A percentile compares a stretch with the other conserved stretches of the same genome.
Evolutionary conservation across 2,888 invertebrate species (phyloP).

Genomic region (Agapostemon virescens): DNA sequence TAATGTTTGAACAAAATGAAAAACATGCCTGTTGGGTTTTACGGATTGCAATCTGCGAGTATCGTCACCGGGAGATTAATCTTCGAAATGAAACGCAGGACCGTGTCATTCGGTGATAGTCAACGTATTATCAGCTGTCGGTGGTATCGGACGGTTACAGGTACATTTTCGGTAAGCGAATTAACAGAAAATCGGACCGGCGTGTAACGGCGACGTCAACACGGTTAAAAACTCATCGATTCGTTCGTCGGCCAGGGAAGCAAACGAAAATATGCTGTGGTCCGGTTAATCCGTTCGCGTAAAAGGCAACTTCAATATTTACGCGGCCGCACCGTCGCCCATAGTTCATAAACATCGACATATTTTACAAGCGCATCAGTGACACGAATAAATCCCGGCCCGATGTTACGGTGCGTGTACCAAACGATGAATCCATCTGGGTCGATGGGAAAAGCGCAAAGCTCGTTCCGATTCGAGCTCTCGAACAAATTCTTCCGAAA

Average conservation of each 20-base stretch:
- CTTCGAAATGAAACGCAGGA: background rate
- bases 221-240: slow-evolving; percentile 16
- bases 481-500: slow-evolving; percentile 1
- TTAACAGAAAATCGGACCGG: slow-evolving; percentile 8
- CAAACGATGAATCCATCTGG: background rate
- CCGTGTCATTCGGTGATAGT: background rate
- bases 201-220: background rate
- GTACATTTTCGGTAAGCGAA: background rate
- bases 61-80: background rate
- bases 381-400: slow-evolving; percentile 3
- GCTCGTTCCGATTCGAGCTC: background rate
- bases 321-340: background rate
- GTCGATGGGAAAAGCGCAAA: background rate
- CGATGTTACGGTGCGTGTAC: background rate
- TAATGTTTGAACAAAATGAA: background rate
- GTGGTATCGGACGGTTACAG: background rate
- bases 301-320: slow-evolving; percentile 12
- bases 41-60: background rate
- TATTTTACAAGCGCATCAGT: slow-evolving; percentile 3
- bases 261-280: background rate
- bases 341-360: slow-evolving; percentile 6
- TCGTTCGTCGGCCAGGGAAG: background rate
- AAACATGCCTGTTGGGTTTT: background rate
- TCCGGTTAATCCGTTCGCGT: background rate
- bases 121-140: background rate